Conservation (phyloP, 2,888 invertebrate genomes). For the Xestia sexstrigata region DNA sequence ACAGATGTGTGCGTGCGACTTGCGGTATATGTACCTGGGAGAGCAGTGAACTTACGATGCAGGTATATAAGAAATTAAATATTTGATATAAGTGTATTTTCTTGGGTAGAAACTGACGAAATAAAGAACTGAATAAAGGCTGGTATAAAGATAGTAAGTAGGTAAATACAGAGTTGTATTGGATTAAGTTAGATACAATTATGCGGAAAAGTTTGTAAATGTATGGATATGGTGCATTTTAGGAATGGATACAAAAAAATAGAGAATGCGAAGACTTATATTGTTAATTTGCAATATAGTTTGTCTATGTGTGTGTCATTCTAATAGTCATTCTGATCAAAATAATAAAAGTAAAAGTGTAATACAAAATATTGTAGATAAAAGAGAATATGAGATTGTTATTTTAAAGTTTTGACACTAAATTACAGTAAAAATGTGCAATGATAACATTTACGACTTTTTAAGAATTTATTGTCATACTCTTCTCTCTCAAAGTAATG, state of each 20-base stretch:
- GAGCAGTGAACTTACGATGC: constrained; percentile 67
- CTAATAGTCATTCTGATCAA: neutral
- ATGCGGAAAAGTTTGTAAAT: too few species aligned
- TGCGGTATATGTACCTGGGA: constrained; percentile 66
- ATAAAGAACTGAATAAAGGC: too few species aligned
- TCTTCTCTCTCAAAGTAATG: neutral
- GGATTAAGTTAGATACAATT: neutral
- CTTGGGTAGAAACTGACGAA: neutral
- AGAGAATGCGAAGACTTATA: neutral
- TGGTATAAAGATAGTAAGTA: neutral
- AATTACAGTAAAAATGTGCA: constrained; percentile 15
- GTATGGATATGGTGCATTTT: neutral
- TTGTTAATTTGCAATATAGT: neutral
- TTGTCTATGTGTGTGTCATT: too few species aligned
- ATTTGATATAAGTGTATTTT: neutral
- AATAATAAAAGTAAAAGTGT: constrained; percentile 14
- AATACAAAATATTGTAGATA: constrained; percentile 8
- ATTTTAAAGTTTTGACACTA: constrained; percentile 24
- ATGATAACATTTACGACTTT: constrained; percentile 40
- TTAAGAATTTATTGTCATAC: constrained; percentile 33
- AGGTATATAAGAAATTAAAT: constrained; percentile 59
- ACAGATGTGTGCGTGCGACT: constrained; percentile 57
- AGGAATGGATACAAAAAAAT: neutral
- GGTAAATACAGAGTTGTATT: neutral
- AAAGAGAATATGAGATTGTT: constrained; percentile 10